These are phyloP conservation scores for Aptenodytes forsteri DNA, from an alignment of 2,113 vertebrate genomes.

Conservation along the genomic window DNA sequence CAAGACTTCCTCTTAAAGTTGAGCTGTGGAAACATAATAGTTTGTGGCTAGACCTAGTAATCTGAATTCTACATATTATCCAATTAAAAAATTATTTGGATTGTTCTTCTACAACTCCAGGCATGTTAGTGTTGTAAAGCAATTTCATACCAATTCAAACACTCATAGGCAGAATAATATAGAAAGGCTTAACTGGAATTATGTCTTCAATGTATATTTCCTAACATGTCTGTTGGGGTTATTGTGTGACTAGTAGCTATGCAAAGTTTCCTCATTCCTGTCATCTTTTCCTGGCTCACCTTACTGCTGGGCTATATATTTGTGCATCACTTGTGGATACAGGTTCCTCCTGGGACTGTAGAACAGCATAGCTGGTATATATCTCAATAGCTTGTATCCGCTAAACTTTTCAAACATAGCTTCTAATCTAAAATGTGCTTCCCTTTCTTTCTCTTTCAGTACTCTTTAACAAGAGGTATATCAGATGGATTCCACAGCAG, in stretches of 20 bases:
- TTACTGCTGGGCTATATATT: background rate
- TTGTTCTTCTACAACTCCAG: background rate
- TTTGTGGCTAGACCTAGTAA: background rate
- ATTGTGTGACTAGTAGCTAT: background rate
- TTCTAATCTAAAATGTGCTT: background rate
- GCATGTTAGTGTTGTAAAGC: background rate
- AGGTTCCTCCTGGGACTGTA: background rate
- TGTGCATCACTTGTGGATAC: background rate
- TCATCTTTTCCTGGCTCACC: background rate
- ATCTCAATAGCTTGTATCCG: background rate
- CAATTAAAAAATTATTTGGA: background rate
- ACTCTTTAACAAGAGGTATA: background rate
- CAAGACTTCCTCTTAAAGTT: background rate
- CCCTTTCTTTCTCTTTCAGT: background rate
- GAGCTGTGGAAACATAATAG: background rate
- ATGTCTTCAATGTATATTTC: background rate
- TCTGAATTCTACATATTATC: background rate
- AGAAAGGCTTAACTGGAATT: background rate
- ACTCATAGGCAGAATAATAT: background rate
- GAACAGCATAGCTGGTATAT: background rate
- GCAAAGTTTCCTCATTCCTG: background rate
- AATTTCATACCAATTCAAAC: background rate
- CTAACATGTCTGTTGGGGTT: background rate
- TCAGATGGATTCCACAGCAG: conserved; percentile 25
- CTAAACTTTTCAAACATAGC: background rate